Conservation (phyloP, 2,888 invertebrate genomes). For the Pristionchus arcanus region DNA sequence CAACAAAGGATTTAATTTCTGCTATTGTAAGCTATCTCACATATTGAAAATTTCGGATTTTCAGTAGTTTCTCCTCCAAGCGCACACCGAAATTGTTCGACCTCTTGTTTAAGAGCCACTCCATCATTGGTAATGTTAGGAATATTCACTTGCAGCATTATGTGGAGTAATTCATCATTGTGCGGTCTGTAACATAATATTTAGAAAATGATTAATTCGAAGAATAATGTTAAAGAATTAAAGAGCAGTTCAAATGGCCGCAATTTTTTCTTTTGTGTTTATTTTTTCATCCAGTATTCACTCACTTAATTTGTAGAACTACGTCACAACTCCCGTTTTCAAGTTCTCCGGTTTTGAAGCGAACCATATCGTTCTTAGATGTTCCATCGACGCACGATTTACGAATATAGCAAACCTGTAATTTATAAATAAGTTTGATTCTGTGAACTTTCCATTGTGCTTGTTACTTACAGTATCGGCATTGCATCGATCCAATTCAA, state of each 20-base stretch:
- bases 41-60: not conserved
- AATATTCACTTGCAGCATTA: not conserved
- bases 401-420: not conserved
- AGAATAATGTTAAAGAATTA: no score
- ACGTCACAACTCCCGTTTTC: not conserved
- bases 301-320: not conserved
- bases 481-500: not conserved
- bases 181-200: no score
- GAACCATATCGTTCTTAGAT: not conserved
- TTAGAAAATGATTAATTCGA: no score
- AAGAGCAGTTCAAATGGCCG: not conserved
- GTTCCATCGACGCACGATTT: conserved; percentile 19
- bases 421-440: no score
- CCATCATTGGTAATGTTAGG: not conserved
- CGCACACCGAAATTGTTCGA: not conserved
- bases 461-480: not conserved
- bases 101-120: not conserved
- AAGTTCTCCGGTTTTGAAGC: not conserved
- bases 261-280: not conserved
- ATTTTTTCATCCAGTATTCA: no score
- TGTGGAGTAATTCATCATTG: no score
- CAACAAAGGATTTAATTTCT: not conserved
- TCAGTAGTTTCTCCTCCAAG: not conserved
- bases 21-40: not conserved
- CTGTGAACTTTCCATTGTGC: no score